Base-by-base conservation (phyloP, 1,140 invertebrate species). In the Drosophila guanche region DNA sequence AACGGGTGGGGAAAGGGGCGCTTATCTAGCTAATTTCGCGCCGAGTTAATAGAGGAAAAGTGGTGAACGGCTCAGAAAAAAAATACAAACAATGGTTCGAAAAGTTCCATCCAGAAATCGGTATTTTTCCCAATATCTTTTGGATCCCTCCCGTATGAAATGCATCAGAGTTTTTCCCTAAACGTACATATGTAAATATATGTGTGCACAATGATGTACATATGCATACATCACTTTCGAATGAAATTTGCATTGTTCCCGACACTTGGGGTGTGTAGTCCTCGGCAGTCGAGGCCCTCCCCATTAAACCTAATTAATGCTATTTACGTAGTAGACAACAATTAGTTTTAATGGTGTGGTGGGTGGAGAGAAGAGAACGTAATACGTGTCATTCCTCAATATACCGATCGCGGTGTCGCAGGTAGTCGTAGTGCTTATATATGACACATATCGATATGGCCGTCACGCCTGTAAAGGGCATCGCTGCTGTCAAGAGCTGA, bases 311-410 rank as follows among this genome's bases (percentile, higher is more conserved):
- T 68, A 68, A 68, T 67, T 68, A 68, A 54, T 68, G 37, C 50
- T 42, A 68, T 67, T 68, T 68, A 50, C 65, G 65, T 67, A 66
- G 61, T 47, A 62, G 41, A 54, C 66, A 68, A 68, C 61, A 68
- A 62, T 68, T 41, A 68, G 42, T 40, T 55, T 47, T 48, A 54
- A 42, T 67, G 23, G 66, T 67, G 27, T 61, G 33, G 37, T 47
- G 33, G 61, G 43, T 20, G 27, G 45, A 27, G 62, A 59, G 41
- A 6, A 27, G 25, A 27, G 25, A 6, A 27, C 25, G 25, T 27
- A 27, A 12, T 4, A 37, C 33, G 12, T 12, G 12, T 33, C 29
- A 33, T 33, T 33, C 29, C 7, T 33, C 29, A 10, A 3, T 33
- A 3, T 4, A 12, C 10, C 33, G 33, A 37, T 12, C 4, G 3